phyloP scores from a whole-genome alignment of 1,140 invertebrate genomes.

The Drosophila triauraria region DNA sequence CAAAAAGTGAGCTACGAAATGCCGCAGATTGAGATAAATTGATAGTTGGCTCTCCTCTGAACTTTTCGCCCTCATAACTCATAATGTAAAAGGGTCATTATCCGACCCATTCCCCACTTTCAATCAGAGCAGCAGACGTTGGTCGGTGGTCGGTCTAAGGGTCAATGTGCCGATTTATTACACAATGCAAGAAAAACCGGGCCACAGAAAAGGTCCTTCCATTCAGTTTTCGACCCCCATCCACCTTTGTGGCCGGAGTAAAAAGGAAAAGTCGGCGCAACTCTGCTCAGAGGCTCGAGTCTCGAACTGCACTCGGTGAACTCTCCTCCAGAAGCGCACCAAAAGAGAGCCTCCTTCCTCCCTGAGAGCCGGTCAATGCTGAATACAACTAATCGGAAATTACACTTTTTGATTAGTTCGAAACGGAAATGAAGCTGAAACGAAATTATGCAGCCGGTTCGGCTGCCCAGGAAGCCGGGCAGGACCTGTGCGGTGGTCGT shows the following conservation, averaged over 20 bases:
- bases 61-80: constrained; percentile 37
- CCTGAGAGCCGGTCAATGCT: constrained; percentile 52
- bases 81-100: constrained; percentile 70
- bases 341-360: constrained; percentile 4
- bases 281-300: constrained; percentile 20
- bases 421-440: constrained; percentile 83
- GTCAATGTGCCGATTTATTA: constrained; percentile 78
- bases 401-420: constrained; percentile 84
- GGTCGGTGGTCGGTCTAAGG: constrained; percentile 16
- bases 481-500: constrained; percentile 41
- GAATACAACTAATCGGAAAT: constrained; percentile 84
- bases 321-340: constrained; percentile 6
- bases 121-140: constrained; percentile 26
- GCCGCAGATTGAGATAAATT: constrained; percentile 22
- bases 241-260: constrained; percentile 14
- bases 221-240: neutral
- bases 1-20: constrained; percentile 26
- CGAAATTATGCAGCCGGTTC: constrained; percentile 72
- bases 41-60: constrained; percentile 15
- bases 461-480: no score
- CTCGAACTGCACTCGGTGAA: constrained; percentile 20
- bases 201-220: constrained; percentile 21
- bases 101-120: constrained; percentile 42
- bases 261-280: constrained; percentile 37
- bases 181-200: constrained; percentile 55